Evolutionary conservation across 2,888 invertebrate species (phyloP), one percentile per base, ranked within the genome.

Genomic region (Resseliella maxima): DNA sequence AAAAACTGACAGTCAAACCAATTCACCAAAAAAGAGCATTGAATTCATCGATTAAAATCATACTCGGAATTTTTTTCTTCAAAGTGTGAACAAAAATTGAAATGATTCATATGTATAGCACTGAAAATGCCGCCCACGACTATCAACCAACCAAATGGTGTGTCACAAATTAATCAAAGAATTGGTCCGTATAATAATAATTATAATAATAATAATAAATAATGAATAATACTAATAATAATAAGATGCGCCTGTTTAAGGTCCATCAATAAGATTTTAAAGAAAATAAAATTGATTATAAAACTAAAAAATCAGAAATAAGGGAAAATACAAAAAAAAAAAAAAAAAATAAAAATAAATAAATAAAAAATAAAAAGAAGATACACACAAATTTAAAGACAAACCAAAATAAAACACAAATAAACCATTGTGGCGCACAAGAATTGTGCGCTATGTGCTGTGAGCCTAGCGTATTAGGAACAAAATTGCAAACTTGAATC

Each of bases 1-100:
- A 88, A 91, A 91, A 89, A 91, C 91, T 86, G 91, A 91, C 87
- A 90, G 90, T 27, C 91, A 90, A 88, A 89, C 89, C 45, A 89
- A 89, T 83, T 90, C 90, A 86, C 91, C 91, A 59, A 89, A 90
- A 85, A 89, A 90, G 87, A 91, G 90, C 88, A 90, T 90, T 86
- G 91, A 91, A 88, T 90, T 91, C 85, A 90, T 90, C 85, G 91
- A 91, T 88, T 90, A 90, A 89, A 41, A 41, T 12, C 31, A 31
- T 35, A 72, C 72, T n/a, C 59, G 24, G 12, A 41, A 12, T 41
- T 41, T n/a, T n/a, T n/a, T n/a, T n/a, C n/a, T n/a, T n/a, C n/a
- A n/a, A n/a, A n/a, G n/a, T n/a, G n/a, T n/a, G n/a, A n/a, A n/a
- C n/a, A 50, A 24, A 12, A 5, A 59, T n/a, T 27, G 59, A 3